Base-by-base conservation (phyloP, 2,888 invertebrate genomes). In the Drosophila barbarae region DNA sequence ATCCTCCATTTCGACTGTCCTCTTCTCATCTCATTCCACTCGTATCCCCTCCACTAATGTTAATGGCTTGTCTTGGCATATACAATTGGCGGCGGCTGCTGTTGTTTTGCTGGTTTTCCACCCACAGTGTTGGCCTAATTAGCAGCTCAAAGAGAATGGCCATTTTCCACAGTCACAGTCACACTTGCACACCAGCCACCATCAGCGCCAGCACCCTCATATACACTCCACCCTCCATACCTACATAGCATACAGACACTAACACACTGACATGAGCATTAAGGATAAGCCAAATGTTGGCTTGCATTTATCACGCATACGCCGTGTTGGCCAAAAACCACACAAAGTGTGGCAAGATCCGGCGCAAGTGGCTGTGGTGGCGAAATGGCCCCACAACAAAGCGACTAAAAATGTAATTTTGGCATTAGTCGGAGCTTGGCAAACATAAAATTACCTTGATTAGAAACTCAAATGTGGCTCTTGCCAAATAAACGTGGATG, bases 381-480 rank as follows among this genome's bases (percentile, higher is more conserved):
- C 52, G 36, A 59, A 54, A 50, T 36, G 59, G 63, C 57, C 54
- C 46, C 32, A 18, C 56, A 56, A 12, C 56, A 39, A 41, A 38
- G 58, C 36, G 41, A 82, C 83, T 76, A 74, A 82, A 76, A 84
- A 79, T 82, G 84, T 81, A 82, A 81, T 81, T 81, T 82, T 72
- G 84, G 84, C 84, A 78, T 84, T 84, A 84, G 71, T 63, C 38
- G 38, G 68, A 73, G 79, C 76, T 76, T 76, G 78, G 70, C 72
- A 71, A 71, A 84, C 79, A 80, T 80, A 76, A 80, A 80, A 80
- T 79, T 74, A 79, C 77, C 83, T 82, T 81, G 85, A 77, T 77
- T 77, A 83, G 83, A 80, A 84, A 84, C 82, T 71, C 71, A 73
- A 84, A 84, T 76, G 76, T 51, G 76, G 46, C 58, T 69, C 53